Conservation (phyloP, 2,113 vertebrate species). For the Stegostoma tigrinum region DNA sequence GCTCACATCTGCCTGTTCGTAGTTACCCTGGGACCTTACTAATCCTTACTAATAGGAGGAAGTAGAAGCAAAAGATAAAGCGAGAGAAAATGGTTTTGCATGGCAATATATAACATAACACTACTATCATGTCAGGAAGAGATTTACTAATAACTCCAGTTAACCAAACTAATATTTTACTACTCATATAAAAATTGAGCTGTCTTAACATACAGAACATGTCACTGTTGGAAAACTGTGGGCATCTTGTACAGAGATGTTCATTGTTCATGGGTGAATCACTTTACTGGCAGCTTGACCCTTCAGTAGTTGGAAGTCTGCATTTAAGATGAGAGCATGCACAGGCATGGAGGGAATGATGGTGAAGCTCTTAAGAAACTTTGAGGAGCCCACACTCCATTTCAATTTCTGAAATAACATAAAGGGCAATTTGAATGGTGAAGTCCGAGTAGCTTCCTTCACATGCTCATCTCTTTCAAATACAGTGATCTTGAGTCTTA, state of each 20-base stretch:
- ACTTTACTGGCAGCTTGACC: neutral
- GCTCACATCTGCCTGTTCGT: neutral
- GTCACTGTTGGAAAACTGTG: neutral
- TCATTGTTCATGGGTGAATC: neutral
- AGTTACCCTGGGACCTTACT: neutral
- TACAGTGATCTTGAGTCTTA: neutral
- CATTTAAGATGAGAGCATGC: neutral
- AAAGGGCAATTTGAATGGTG: neutral
- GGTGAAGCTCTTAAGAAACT: too few relatives aligned
- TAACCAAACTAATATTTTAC: neutral
- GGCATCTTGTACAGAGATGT: neutral
- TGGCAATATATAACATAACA: neutral
- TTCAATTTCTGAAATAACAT: neutral
- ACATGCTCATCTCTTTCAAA: neutral
- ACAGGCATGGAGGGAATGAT: too few relatives aligned
- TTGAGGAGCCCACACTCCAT: too few relatives aligned
- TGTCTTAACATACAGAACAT: neutral
- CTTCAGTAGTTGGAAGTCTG: neutral
- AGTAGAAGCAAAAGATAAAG: neutral
- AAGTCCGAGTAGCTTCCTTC: too few relatives aligned
- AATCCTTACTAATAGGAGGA: neutral
- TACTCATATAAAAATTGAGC: neutral
- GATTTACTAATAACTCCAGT: neutral
- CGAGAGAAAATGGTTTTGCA: neutral
- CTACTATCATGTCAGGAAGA: neutral